A percentile compares a stretch with the other conserved stretches of the same genome.
Conservation (phyloP, 1,140 invertebrate genomes). For the Apocrypta bakeri region DNA sequence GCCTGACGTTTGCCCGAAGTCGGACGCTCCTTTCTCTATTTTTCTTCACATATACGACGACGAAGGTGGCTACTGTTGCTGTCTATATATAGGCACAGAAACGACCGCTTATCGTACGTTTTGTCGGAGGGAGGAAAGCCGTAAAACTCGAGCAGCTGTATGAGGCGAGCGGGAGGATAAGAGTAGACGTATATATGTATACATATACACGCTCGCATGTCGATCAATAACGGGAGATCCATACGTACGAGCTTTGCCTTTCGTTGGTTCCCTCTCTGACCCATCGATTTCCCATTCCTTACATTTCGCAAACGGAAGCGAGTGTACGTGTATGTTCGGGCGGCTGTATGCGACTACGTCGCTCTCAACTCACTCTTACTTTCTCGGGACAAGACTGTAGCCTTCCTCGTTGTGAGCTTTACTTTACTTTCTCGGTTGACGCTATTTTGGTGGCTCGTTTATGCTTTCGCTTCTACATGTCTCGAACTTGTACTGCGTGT, state of each 20-base stretch:
- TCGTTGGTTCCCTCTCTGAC: conserved; percentile 54
- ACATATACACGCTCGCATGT: not conserved
- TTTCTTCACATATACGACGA: not conserved
- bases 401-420: conserved; percentile 10
- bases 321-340: not conserved
- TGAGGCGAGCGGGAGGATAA: not conserved
- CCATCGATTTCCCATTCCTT: conserved; percentile 60
- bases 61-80: not conserved
- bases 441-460: not conserved
- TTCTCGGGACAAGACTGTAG: not conserved
- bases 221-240: conserved; percentile 28
- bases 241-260: not conserved
- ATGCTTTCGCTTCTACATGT: conserved; percentile 27
- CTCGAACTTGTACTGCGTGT: no score
- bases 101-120: conserved; percentile 26
- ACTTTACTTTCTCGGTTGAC: conserved; percentile 24
- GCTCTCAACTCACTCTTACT: conserved; percentile 28
- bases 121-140: conserved; percentile 12
- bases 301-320: not conserved
- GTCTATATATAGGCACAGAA: not conserved
- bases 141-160: not conserved
- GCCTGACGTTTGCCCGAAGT: conserved; percentile 34
- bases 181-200: not conserved
- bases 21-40: not conserved
- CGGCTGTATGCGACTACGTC: not conserved